These are phyloP conservation scores for Tipula helvola DNA, from an alignment of 2,888 invertebrate species.

Conservation along the genomic window DNA sequence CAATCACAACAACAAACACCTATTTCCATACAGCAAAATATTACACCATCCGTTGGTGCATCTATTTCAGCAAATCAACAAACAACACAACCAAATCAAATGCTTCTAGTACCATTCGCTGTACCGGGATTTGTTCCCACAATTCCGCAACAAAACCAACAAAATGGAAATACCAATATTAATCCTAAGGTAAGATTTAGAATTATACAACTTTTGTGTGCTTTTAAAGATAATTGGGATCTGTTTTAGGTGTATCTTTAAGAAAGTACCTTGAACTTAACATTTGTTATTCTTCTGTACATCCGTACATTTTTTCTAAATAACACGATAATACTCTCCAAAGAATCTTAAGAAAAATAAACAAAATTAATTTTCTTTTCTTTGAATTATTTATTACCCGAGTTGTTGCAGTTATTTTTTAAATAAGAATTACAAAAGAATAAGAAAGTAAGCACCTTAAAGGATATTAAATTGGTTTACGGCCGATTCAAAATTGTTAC, in stretches of 20 bases:
- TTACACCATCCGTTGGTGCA: not conserved
- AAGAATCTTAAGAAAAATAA: not conserved
- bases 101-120: conserved; percentile 27
- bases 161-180: conserved; percentile 16
- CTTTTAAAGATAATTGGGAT: not conserved
- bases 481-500: not conserved
- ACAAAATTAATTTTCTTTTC: not conserved
- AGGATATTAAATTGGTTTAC: not conserved
- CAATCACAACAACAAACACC: conserved; percentile 11
- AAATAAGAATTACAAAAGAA: not conserved
- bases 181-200: conserved; percentile 25
- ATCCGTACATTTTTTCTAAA: not conserved
- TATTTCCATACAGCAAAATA: not conserved
- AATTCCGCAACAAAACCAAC: conserved; percentile 23
- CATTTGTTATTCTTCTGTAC: not conserved
- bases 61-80: not conserved
- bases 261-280: not conserved
- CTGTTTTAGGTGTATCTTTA: not conserved
- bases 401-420: not conserved
- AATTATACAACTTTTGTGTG: not conserved
- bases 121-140: conserved; percentile 23
- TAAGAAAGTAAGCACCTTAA: not conserved
- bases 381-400: not conserved
- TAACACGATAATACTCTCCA: not conserved
- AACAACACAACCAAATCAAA: conserved; percentile 17